A percentile compares a stretch with the other conserved stretches of the same genome.
Conservation (phyloP, 2,113 vertebrate species). For the Petaurus breviceps region DNA sequence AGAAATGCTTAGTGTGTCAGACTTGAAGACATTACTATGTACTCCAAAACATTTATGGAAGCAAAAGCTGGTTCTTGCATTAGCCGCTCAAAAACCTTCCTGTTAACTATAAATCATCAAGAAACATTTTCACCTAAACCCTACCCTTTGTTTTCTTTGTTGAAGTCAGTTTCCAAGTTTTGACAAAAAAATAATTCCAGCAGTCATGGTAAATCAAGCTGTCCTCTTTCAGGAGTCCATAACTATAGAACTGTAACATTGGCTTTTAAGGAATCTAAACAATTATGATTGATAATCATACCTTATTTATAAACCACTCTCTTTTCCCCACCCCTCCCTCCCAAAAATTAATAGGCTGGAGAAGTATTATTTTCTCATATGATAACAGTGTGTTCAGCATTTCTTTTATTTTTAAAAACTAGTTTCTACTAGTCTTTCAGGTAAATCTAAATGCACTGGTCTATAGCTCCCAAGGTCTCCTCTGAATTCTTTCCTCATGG, state of each 20-base stretch:
- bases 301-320: not conserved
- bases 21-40: not conserved
- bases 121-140: not conserved
- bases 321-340: not conserved
- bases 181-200: not conserved
- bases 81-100: not conserved
- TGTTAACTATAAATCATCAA: not conserved
- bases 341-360: not conserved
- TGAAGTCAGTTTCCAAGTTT: conserved; percentile 16
- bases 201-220: not conserved
- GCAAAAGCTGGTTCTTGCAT: conserved; percentile 14
- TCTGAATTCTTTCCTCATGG: conserved; percentile 21
- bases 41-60: conserved; percentile 14
- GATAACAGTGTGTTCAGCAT: not conserved
- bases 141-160: not conserved
- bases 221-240: not conserved
- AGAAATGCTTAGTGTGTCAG: not conserved
- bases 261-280: not conserved
- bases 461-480: conserved; percentile 2
- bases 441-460: not conserved
- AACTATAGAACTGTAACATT: conserved; percentile 28
- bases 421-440: not conserved
- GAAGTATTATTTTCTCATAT: not conserved
- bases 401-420: not conserved
- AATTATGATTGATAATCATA: not conserved